phyloP scores from a whole-genome alignment of 92 coral and sea anemone genomes.

The Isaurus tuberculatus region DNA sequence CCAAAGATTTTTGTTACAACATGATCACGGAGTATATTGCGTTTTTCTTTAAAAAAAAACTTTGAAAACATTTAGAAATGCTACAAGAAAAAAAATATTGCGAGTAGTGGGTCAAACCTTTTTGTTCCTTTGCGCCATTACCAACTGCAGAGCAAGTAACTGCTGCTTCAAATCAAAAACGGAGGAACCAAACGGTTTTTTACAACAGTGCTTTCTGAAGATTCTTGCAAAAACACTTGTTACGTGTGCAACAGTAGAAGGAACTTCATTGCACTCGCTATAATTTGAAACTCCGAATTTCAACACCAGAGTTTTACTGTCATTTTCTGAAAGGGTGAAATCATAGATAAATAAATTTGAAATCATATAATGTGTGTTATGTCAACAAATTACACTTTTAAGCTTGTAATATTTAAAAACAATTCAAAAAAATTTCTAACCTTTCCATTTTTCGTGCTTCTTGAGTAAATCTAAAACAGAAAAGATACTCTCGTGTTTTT shows the following conservation, averaged over 20 bases:
- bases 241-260: not conserved
- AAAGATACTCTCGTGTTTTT: not conserved
- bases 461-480: not conserved
- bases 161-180: constrained; percentile 81
- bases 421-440: not conserved
- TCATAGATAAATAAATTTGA: not conserved
- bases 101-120: constrained; percentile 50
- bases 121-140: constrained; percentile 84
- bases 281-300: constrained; percentile 14
- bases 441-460: constrained; percentile 26
- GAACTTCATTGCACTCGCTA: not conserved
- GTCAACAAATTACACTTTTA: not conserved
- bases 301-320: constrained; percentile 6
- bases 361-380: not conserved
- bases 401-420: not conserved
- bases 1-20: not conserved
- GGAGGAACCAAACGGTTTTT: constrained; percentile 67
- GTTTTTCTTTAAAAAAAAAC: not conserved
- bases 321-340: not conserved
- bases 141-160: constrained; percentile 73
- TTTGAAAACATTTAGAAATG: not conserved
- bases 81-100: not conserved
- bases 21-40: not conserved
- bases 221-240: constrained; percentile 52
- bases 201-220: constrained; percentile 68